A percentile compares a stretch with the other conserved stretches of the same genome.
phyloP scores from a whole-genome alignment of 1,140 invertebrate species.

The Ooceraea biroi region DNA sequence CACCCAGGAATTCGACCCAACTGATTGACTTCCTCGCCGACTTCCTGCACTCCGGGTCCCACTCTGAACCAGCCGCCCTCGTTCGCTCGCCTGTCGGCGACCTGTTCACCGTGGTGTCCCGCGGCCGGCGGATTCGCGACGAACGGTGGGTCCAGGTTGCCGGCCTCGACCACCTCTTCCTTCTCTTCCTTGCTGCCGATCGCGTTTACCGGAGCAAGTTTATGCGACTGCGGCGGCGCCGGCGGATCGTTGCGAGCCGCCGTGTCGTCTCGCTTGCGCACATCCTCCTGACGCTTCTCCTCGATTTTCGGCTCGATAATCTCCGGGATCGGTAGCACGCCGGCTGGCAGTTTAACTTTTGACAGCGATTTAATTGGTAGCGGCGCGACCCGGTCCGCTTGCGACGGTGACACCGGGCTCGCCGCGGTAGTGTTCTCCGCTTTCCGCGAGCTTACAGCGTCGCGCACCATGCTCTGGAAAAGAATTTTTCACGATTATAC shows the following conservation, averaged over 20 bases:
- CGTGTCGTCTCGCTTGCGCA: conserved; percentile 36
- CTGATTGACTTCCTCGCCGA: conserved; percentile 83
- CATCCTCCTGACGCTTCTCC: conserved; percentile 34
- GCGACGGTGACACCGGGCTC: conserved; percentile 68
- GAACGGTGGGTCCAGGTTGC: conserved; percentile 68
- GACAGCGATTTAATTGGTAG: conserved; percentile 45
- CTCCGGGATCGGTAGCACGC: conserved; percentile 83
- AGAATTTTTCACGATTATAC: conserved; percentile 17
- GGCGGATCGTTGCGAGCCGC: conserved; percentile 32
- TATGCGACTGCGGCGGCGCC: conserved; percentile 10
- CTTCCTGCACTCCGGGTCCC: conserved; percentile 81
- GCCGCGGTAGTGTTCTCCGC: conserved; percentile 73
- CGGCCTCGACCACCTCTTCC: conserved; percentile 50
- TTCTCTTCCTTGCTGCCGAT: conserved; percentile 62
- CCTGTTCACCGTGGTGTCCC: conserved; percentile 77
- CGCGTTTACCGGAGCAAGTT: conserved; percentile 12
- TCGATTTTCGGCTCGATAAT: conserved; percentile 74
- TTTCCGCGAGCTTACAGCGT: conserved; percentile 64
- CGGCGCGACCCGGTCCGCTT: conserved; percentile 60
- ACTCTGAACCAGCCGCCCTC: conserved; percentile 75
- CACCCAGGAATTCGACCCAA: conserved; percentile 77
- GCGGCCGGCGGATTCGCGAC: conserved; percentile 38
- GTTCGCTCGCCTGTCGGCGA: conserved; percentile 75
- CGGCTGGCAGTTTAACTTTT: conserved; percentile 82
- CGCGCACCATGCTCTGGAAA: conserved; percentile 74